phyloP scores from a whole-genome alignment of 1,140 invertebrate species.

The Bombus breviceps region DNA sequence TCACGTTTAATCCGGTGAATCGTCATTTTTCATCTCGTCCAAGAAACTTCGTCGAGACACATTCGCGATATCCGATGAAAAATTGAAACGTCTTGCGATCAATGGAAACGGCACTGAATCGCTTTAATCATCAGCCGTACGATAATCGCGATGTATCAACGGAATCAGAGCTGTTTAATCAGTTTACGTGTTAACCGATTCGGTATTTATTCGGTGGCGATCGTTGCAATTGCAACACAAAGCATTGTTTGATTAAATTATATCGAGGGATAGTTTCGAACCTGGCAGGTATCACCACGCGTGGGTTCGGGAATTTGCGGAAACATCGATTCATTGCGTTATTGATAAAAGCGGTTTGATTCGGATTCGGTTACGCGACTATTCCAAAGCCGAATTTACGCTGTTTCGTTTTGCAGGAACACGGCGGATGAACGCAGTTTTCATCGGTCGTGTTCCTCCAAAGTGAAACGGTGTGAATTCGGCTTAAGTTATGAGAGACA shows the following conservation, averaged over 20 bases:
- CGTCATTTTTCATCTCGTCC: conserved; percentile 23
- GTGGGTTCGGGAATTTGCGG: conserved; percentile 8
- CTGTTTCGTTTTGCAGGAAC: too few relatives aligned
- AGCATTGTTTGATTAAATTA: conserved; percentile 14
- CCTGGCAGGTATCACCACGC: too few relatives aligned
- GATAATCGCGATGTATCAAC: not conserved
- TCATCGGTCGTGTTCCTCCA: too few relatives aligned
- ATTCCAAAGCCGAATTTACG: too few relatives aligned
- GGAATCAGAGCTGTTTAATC: not conserved
- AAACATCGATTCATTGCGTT: not conserved
- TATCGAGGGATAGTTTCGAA: conserved; percentile 13
- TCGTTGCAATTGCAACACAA: not conserved
- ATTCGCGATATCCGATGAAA: not conserved
- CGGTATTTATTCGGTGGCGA: not conserved
- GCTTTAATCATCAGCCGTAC: not conserved
- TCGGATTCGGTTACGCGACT: not conserved
- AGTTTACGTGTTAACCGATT: not conserved
- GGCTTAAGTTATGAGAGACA: not conserved
- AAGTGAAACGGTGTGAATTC: not conserved
- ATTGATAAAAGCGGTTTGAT: not conserved
- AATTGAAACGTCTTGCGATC: not conserved
- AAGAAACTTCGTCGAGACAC: not conserved
- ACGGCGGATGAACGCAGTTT: too few relatives aligned
- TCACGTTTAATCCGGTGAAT: conserved; percentile 36
- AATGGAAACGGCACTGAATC: too few relatives aligned